A percentile compares a stretch with the other conserved stretches of the same genome.
Evolutionary conservation across 2,113 vertebrate genomes (phyloP).

Genomic region (Tricholaema leucomelas): DNA sequence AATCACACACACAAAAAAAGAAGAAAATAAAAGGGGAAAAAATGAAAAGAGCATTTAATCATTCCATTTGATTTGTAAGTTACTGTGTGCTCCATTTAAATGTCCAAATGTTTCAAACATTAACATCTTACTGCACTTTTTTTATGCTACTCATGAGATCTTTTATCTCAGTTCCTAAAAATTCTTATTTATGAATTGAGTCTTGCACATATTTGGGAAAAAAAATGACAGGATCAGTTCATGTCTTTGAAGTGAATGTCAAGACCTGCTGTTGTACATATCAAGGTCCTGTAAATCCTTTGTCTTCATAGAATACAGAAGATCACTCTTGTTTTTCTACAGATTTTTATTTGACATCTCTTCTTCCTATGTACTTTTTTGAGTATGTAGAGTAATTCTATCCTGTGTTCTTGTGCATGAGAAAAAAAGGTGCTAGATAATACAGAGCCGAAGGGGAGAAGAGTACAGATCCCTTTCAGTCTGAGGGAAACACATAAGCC

Average conservation of each 20-base stretch:
- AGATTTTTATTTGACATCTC: background rate
- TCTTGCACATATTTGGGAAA: background rate
- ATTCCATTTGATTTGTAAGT: background rate
- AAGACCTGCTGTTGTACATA: background rate
- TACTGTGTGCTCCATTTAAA: background rate
- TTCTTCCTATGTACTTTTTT: background rate
- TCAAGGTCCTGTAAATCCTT: background rate
- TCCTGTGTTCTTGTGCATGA: slow-evolving; percentile 5
- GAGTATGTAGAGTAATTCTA: slow-evolving; percentile 4
- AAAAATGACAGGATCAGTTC: background rate
- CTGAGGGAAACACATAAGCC: slow-evolving; percentile 23
- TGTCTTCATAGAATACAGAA: background rate
- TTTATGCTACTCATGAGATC: background rate
- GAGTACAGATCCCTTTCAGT: slow-evolving; percentile 55
- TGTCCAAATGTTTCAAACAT: background rate
- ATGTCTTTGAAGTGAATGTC: background rate
- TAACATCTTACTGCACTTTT: background rate
- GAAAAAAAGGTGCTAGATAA: slow-evolving; percentile 39
- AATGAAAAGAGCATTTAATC: no score
- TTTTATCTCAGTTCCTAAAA: background rate
- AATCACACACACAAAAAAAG: background rate
- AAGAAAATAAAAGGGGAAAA: background rate
- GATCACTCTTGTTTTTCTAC: background rate
- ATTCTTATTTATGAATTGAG: background rate
- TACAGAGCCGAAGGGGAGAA: slow-evolving; percentile 28